Conservation (phyloP, 2,888 invertebrate species). For the Dastarcus helophoroides region DNA sequence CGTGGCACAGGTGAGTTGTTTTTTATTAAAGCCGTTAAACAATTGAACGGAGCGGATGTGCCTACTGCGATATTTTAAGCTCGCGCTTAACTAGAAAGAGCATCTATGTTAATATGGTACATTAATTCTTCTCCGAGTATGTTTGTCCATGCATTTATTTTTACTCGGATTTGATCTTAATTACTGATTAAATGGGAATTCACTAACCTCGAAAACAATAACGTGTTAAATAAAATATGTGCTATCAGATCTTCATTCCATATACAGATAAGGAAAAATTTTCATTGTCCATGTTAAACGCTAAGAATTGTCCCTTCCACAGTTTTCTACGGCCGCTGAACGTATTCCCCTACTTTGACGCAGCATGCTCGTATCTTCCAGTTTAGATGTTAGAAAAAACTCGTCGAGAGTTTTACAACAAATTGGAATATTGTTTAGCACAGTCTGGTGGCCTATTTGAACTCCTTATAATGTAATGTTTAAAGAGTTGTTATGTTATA, state of each 20-base stretch:
- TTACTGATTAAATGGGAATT: slow-evolving; percentile 18
- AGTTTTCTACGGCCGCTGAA: too few species aligned
- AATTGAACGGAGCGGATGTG: slow-evolving; percentile 20
- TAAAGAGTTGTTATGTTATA: too few species aligned
- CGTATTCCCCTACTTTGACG: too few species aligned
- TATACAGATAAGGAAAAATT: too few species aligned
- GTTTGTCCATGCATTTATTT: slow-evolving; percentile 7
- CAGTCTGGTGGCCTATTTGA: too few species aligned
- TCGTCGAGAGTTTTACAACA: too few species aligned
- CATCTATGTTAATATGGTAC: slow-evolving; percentile 18
- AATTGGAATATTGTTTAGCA: too few species aligned
- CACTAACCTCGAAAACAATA: slow-evolving; percentile 12
- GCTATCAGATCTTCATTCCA: slow-evolving; percentile 6
- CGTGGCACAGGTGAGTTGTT: slow-evolving; percentile 17
- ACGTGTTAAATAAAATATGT: slow-evolving; percentile 9
- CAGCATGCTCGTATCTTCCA: too few species aligned
- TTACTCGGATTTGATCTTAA: slow-evolving; percentile 13
- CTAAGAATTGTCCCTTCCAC: too few species aligned
- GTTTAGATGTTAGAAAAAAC: too few species aligned
- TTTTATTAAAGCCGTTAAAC: slow-evolving; percentile 19
- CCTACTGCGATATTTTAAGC: slow-evolving; percentile 17
- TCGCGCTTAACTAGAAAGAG: slow-evolving; percentile 16
- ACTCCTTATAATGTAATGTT: too few species aligned
- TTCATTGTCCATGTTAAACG: too few species aligned
- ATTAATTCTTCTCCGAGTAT: slow-evolving; percentile 10